Evolutionary conservation across 2,888 invertebrate genomes (phyloP).

Genomic region (Mimumesa dahlbomi): DNA sequence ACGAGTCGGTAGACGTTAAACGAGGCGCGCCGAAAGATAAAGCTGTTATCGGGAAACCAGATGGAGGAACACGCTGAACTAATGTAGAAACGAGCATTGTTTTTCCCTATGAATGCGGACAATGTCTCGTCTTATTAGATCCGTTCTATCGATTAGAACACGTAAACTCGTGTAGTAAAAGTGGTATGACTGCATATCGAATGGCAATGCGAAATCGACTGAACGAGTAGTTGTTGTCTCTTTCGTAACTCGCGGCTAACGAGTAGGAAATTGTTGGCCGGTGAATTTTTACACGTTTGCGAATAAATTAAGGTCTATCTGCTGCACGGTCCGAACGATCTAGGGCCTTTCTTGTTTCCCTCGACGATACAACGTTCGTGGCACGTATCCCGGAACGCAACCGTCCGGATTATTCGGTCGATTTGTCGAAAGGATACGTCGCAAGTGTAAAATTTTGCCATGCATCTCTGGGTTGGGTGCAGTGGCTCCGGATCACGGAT

Average conservation of each 20-base stretch:
- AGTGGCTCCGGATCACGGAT: slow-evolving; percentile 54
- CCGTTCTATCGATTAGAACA: slow-evolving; percentile 18
- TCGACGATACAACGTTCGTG: too few relatives aligned
- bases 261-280: slow-evolving; percentile 5
- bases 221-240: slow-evolving; percentile 15
- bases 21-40: not conserved
- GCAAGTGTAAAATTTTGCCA: too few relatives aligned
- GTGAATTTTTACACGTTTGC: too few relatives aligned
- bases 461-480: slow-evolving; percentile 2
- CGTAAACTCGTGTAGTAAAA: slow-evolving; percentile 39
- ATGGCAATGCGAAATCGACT: slow-evolving; percentile 9
- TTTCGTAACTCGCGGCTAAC: slow-evolving; percentile 40
- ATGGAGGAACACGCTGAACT: too few relatives aligned
- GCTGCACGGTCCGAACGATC: too few relatives aligned
- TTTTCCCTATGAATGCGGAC: not conserved
- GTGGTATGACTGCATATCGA: slow-evolving; percentile 33
- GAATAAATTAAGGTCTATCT: too few relatives aligned
- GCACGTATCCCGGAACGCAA: too few relatives aligned
- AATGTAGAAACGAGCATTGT: too few relatives aligned
- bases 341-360: too few relatives aligned
- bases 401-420: too few relatives aligned
- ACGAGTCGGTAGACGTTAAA: not conserved
- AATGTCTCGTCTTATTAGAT: not conserved
- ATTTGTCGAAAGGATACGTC: too few relatives aligned
- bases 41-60: not conserved